Base-by-base conservation (phyloP, 2,797 vertebrate species). In the Danio jaintianensis region DNA sequence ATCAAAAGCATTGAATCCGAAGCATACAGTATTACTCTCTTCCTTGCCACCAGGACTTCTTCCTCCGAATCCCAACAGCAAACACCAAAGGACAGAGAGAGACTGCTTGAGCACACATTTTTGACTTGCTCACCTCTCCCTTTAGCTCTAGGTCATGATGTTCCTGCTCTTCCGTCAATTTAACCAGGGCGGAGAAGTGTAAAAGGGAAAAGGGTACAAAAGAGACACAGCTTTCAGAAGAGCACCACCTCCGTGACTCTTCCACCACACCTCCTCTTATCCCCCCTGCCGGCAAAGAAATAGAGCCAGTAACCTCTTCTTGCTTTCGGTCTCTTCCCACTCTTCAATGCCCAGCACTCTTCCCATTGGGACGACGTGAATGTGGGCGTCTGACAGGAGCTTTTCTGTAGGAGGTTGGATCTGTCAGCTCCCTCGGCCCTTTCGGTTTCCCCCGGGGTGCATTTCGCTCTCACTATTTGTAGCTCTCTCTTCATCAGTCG, bases 311-410 rank as follows among this genome's bases (percentile, higher is more conserved):
- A 66, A 69, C 80, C 80, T 75, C 36, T 62, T 52, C 55, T 58
- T 77, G 18, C 40, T 73, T 36, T 63, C 63, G 50, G 68, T 75
- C 18, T 53, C 36, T 38, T 50, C 40, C 18, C 42, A 43, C 62
- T 70, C 68, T 70, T 77, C 68, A 67, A 53, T 61, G n/a, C 53
- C 61, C 70, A 81, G 22, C 40, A 16, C 18, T 64, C 59, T 58
- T 78, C 75, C 63, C n/a, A 62, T 58, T 4, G 36, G 59, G 52
- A 81, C 52, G 59, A 4, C 64, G 70, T 3, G 11, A 66, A 61
- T 43, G 68, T 58, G 68, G 81, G 70, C 77, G 77, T 76, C 80
- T 81, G 77, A 75, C 48, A 75, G 52, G 58, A 71, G 47, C 75
- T 68, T 81, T 79, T 78, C 70, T 68, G 36, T 70, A 47, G 7